phyloP scores from a whole-genome alignment of 2,113 vertebrate species.

The Maylandia zebra region DNA sequence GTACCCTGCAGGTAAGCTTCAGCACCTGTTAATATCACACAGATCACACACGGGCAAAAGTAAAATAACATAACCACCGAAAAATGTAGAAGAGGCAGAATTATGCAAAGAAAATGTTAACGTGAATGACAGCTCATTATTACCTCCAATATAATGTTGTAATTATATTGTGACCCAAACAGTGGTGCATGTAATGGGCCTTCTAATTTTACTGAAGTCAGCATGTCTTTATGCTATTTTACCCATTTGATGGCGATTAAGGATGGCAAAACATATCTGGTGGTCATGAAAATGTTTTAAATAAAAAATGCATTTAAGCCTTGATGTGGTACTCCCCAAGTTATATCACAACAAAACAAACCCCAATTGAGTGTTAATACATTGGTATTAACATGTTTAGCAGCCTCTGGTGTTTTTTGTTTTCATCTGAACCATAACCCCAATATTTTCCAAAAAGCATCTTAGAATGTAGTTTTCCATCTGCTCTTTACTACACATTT shows the following conservation, averaged over 20 bases:
- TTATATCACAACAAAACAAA: not conserved
- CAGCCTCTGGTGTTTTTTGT: not conserved
- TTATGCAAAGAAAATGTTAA: not conserved
- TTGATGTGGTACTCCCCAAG: not conserved
- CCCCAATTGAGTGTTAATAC: not conserved
- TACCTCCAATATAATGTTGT: not conserved
- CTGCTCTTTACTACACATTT: not conserved
- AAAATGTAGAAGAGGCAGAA: not conserved
- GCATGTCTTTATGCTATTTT: not conserved
- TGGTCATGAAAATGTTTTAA: not conserved
- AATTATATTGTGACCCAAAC: not conserved
- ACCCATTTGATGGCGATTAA: not conserved
- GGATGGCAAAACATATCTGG: not conserved
- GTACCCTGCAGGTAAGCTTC: not conserved
- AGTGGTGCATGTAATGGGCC: not conserved
- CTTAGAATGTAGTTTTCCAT: not conserved
- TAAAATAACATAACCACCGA: not conserved
- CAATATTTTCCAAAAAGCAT: not conserved
- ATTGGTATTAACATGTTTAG: not conserved
- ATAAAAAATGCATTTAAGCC: not conserved
- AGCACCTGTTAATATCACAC: not conserved
- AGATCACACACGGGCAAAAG: not conserved
- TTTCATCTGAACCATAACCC: not conserved
- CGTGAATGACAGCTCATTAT: not conserved
- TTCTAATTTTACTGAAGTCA: not conserved